These are phyloP conservation scores for Acleris cristana DNA, from an alignment of 2,888 invertebrate species.

Conservation along the genomic window DNA sequence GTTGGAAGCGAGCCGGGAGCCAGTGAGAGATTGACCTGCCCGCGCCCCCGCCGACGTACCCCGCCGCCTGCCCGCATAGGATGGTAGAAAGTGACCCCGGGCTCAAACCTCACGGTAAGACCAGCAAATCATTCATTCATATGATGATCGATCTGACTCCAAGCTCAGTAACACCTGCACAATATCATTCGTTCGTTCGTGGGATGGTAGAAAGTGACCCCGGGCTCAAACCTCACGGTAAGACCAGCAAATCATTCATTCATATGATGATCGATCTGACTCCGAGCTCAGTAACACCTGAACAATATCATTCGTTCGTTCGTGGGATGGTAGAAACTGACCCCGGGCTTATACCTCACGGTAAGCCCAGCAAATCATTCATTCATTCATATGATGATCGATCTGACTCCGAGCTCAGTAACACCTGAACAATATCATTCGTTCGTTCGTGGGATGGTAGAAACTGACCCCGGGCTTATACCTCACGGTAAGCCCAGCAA, in stretches of 20 bases:
- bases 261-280: too few species aligned
- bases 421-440: too few species aligned
- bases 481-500: slow-evolving; percentile 85
- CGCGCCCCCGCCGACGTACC: slow-evolving; percentile 63
- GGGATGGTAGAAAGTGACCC: slow-evolving; percentile 97
- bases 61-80: slow-evolving; percentile 87
- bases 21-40: slow-evolving; percentile 58
- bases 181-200: too few species aligned
- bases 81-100: slow-evolving; percentile 95
- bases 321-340: slow-evolving; percentile 97
- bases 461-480: slow-evolving; percentile 92
- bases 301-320: too few species aligned
- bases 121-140: neutral
- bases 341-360: slow-evolving; percentile 89
- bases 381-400: too few species aligned
- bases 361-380: slow-evolving; percentile 70
- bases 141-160: too few species aligned
- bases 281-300: too few species aligned
- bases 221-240: slow-evolving; percentile 89
- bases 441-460: too few species aligned
- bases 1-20: slow-evolving; percentile 67
- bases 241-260: slow-evolving; percentile 52
- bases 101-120: slow-evolving; percentile 89
- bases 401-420: too few species aligned
- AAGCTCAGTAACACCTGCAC: too few species aligned